Evolutionary conservation across 2,888 invertebrate genomes (phyloP).

Genomic region (Chrysotoxum bicinctum): DNA sequence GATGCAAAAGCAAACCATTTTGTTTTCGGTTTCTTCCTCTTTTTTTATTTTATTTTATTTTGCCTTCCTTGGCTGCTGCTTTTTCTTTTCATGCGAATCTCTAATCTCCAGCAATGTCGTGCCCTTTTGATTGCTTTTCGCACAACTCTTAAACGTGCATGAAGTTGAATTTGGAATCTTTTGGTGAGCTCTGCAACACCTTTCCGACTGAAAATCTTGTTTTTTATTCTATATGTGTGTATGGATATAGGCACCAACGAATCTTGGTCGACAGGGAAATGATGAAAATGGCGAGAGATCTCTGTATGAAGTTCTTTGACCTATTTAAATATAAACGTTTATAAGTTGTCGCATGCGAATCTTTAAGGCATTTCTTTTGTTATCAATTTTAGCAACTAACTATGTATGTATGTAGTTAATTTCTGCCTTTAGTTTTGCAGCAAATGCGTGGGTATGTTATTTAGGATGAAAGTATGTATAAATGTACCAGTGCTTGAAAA

Average conservation of each 20-base stretch:
- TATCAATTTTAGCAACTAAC: neutral
- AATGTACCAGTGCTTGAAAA: neutral
- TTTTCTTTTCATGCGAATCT: conserved; percentile 16
- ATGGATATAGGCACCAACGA: neutral
- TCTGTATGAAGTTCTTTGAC: conserved; percentile 59
- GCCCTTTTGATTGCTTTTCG: conserved; percentile 16
- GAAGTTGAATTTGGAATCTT: conserved; percentile 4
- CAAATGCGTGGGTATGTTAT: neutral
- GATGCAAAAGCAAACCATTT: conserved; percentile 50
- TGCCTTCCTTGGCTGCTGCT: conserved; percentile 17
- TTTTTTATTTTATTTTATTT: neutral
- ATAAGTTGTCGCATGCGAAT: conserved; percentile 1
- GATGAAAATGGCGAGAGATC: conserved; percentile 25
- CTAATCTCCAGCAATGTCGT: conserved; percentile 18
- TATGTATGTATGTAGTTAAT: neutral
- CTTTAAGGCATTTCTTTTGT: conserved; percentile 42
- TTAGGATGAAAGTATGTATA: neutral
- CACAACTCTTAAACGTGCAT: conserved; percentile 11
- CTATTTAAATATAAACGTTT: conserved; percentile 49
- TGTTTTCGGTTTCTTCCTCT: conserved; percentile 35
- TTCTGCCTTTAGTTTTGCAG: neutral
- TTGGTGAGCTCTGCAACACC: conserved; percentile 4
- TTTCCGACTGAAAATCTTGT: conserved; percentile 27
- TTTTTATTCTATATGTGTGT: neutral
- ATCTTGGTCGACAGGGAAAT: conserved; percentile 12